phyloP scores from a whole-genome alignment of 2,888 invertebrate genomes.

The Stenodera caucasica region DNA sequence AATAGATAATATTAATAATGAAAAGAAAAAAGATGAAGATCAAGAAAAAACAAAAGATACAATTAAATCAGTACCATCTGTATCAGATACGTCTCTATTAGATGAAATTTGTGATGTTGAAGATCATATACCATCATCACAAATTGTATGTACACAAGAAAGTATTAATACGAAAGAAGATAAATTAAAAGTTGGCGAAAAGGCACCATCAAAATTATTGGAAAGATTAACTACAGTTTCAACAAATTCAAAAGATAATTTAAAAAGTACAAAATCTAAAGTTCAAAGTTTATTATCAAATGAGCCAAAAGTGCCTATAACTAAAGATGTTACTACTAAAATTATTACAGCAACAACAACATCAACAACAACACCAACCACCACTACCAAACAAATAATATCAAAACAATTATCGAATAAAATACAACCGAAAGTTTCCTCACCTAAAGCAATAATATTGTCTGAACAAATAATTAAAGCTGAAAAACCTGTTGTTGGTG shows the following conservation, averaged over 20 bases:
- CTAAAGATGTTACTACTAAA: constrained; percentile 12
- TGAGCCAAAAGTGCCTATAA: constrained; percentile 25
- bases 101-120: constrained; percentile 42
- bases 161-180: constrained; percentile 25
- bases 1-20: constrained; percentile 20
- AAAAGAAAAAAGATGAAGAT: constrained; percentile 11
- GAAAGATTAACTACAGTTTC: constrained; percentile 57
- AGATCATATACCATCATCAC: constrained; percentile 45
- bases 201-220: constrained; percentile 60
- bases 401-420: constrained; percentile 7
- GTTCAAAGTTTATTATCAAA: constrained; percentile 18
- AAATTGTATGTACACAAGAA: constrained; percentile 30
- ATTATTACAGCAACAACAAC: constrained; percentile 26
- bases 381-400: neutral
- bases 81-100: constrained; percentile 14
- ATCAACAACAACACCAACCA: neutral
- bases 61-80: neutral
- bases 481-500: constrained; percentile 21
- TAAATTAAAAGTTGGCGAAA: constrained; percentile 33
- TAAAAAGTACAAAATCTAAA: constrained; percentile 16
- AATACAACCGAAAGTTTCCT: neutral
- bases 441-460: constrained; percentile 48
- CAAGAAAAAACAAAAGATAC: constrained; percentile 21
- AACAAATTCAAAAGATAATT: constrained; percentile 11
- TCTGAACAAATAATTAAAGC: constrained; percentile 53